These are phyloP conservation scores for Panagrolaimus sp. DNA, from an alignment of 1,140 invertebrate genomes.

Conservation along the genomic window DNA sequence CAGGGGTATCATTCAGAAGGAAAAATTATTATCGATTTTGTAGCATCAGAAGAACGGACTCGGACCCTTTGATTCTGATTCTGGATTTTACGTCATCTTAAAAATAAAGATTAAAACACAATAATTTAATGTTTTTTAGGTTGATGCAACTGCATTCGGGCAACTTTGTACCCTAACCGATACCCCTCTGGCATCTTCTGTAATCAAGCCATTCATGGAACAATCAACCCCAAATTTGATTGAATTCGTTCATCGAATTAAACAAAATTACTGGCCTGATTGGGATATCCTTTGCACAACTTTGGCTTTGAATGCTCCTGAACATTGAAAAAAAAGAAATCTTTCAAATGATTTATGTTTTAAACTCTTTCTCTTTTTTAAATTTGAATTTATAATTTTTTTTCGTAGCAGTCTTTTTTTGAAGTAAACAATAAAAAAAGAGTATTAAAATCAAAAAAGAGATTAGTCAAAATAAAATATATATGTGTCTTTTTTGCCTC, in stretches of 20 bases:
- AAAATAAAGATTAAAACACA: too few species aligned
- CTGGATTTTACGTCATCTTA: too few species aligned
- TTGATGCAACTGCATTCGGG: too few species aligned
- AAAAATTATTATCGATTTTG: too few species aligned
- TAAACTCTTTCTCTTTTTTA: neutral
- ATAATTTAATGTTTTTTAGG: too few species aligned
- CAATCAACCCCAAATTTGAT: neutral
- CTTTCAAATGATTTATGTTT: neutral
- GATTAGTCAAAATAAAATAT: too few species aligned
- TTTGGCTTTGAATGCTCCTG: neutral
- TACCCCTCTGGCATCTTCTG: neutral
- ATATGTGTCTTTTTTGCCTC: too few species aligned
- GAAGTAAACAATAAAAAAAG: neutral
- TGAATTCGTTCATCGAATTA: neutral
- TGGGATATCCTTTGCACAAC: conserved; percentile 18
- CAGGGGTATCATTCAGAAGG: too few species aligned
- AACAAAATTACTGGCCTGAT: conserved; percentile 36
- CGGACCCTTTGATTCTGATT: too few species aligned
- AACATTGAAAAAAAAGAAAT: neutral
- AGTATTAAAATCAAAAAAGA: neutral
- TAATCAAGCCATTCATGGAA: neutral
- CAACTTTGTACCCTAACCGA: conserved; percentile 40
- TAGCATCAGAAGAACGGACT: too few species aligned
- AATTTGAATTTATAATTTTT: conserved; percentile 3
- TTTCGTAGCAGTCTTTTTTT: neutral